Conservation (phyloP, 2,113 vertebrate species). For the Plectropomus leopardus region DNA sequence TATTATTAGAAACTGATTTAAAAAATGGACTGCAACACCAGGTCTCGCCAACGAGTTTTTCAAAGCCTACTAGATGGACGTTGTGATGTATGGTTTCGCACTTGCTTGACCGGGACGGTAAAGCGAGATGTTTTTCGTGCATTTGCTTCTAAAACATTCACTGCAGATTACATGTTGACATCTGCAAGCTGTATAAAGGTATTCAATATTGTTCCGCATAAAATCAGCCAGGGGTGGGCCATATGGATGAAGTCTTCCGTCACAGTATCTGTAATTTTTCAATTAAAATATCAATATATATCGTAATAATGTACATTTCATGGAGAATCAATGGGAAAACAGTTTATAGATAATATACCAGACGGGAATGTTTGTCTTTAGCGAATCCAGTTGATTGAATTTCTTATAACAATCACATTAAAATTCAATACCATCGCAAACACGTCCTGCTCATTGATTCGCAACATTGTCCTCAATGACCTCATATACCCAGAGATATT, state of each 20-base stretch:
- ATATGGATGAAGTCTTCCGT: neutral
- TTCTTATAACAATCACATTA: neutral
- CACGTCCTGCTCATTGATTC: constrained; percentile 2
- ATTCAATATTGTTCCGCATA: neutral
- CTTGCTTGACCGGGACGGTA: too few species aligned
- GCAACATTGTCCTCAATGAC: neutral
- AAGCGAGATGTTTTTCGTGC: neutral
- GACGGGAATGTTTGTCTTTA: neutral
- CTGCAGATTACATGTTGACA: constrained; percentile 2
- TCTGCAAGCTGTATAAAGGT: neutral
- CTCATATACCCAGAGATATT: neutral
- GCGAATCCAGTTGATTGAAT: neutral
- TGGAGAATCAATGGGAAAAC: neutral
- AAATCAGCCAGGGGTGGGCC: too few species aligned
- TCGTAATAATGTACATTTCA: neutral
- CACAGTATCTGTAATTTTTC: neutral
- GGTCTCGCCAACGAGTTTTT: neutral
- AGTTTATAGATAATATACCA: too few species aligned
- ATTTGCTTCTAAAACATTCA: too few species aligned
- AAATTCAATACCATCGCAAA: neutral
- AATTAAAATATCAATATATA: neutral
- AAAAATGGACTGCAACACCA: constrained; percentile 1
- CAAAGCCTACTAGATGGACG: neutral
- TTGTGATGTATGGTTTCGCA: neutral
- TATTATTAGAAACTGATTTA: neutral